Evolutionary conservation across 2,113 vertebrate genomes (phyloP).

Genomic region (Gallinago undulata): DNA sequence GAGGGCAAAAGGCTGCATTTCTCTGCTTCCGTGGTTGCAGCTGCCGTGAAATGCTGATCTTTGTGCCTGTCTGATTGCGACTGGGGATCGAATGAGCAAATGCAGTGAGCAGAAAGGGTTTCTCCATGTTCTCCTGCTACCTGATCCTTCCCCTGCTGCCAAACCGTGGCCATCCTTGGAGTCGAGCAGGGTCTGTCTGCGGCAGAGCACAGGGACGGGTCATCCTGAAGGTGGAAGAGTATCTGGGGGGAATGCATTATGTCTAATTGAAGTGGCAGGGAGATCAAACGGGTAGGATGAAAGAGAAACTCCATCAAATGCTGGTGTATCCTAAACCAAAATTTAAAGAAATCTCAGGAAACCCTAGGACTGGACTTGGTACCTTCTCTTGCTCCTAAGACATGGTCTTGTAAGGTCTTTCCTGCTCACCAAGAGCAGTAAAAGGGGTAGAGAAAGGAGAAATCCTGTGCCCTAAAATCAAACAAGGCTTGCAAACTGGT

Average conservation of each 20-base stretch:
- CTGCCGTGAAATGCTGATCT: background rate
- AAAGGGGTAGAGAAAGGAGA: background rate
- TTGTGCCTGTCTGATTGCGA: rapidly evolving
- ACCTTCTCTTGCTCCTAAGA: background rate
- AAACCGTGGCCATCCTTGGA: rapidly evolving
- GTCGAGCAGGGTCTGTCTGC: background rate
- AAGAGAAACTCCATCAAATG: too few relatives aligned
- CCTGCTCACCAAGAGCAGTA: background rate
- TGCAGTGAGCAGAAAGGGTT: background rate
- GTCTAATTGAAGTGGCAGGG: too few relatives aligned
- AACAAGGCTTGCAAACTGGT: background rate
- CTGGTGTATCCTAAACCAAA: background rate
- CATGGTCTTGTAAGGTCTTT: background rate
- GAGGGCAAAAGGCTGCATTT: background rate
- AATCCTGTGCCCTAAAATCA: background rate
- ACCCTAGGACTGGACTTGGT: background rate
- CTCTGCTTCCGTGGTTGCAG: background rate
- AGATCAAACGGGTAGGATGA: background rate
- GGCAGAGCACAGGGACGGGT: background rate
- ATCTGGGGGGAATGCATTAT: rapidly evolving
- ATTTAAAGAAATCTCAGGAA: background rate
- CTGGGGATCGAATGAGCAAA: too few relatives aligned
- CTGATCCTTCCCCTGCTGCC: too few relatives aligned
- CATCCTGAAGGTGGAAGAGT: background rate
- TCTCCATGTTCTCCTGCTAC: background rate